Percentiles rank a stretch among this genome's conserved stretches.
Conservation (phyloP, 1,140 invertebrate species). For the Onthophagus taurus region DNA sequence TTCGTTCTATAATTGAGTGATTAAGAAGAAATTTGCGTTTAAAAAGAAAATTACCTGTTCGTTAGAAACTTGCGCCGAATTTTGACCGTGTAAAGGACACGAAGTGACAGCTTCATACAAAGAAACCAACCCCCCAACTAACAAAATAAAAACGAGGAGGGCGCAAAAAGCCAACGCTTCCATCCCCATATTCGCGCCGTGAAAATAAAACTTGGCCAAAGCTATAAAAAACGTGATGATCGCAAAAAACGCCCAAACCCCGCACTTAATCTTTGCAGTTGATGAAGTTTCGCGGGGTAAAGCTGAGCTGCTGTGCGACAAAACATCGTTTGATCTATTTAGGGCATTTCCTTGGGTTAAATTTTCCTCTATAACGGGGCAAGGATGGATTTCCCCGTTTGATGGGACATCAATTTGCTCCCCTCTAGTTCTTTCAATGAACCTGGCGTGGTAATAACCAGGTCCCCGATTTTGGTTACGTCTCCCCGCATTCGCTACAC, state of each 20-base stretch:
- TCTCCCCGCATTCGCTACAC: constrained; percentile 20
- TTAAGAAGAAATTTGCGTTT: background rate
- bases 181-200: constrained; percentile 37
- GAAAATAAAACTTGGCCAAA: constrained; percentile 18
- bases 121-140: constrained; percentile 50
- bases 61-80: constrained; percentile 7
- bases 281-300: constrained; percentile 8
- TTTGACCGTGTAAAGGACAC: constrained; percentile 5
- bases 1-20: background rate
- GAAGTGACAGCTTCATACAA: constrained; percentile 33
- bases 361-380: no score
- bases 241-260: constrained; percentile 17
- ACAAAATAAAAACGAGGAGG: constrained; percentile 49
- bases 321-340: constrained; percentile 4
- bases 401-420: no score
- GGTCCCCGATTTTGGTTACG: background rate
- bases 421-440: no score
- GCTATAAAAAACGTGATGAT: constrained; percentile 19
- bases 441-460: background rate
- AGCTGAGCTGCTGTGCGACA: background rate
- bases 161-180: constrained; percentile 57
- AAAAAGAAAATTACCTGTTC: constrained; percentile 4
- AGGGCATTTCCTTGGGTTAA: no score
- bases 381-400: no score
- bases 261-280: constrained; percentile 15